These are phyloP conservation scores for Zoanthus sansibaricus DNA, from an alignment of 92 coral and sea anemone species.

Conservation along the genomic window DNA sequence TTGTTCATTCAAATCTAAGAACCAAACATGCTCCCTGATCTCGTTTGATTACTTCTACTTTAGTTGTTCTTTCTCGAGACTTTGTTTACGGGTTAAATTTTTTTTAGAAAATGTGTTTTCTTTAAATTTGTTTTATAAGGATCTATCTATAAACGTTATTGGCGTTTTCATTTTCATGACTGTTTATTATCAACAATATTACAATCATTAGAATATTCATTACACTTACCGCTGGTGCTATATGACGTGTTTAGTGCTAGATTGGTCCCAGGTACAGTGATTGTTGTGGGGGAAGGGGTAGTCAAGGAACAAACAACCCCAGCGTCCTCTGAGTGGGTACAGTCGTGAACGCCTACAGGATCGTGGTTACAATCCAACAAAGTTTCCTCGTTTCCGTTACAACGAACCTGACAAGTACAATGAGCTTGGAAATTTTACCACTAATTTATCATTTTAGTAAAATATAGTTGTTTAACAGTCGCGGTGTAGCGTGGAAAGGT, in stretches of 20 bases:
- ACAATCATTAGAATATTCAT: neutral
- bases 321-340: conserved; percentile 45
- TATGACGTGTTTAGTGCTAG: neutral
- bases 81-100: no score
- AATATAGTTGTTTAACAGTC: no score
- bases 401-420: conserved; percentile 16
- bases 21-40: no score
- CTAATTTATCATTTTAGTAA: neutral
- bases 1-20: no score
- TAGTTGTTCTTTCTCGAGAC: no score
- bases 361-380: conserved; percentile 32
- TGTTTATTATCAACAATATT: neutral
- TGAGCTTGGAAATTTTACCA: neutral
- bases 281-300: neutral
- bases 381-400: conserved; percentile 25
- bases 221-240: neutral
- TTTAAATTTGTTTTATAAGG: no score
- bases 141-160: no score
- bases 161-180: neutral
- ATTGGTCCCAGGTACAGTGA: neutral
- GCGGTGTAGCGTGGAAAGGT: no score
- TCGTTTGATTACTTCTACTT: no score
- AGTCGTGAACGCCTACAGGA: conserved; percentile 45
- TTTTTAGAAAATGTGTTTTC: no score
- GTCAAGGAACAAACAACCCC: conserved; percentile 29